Evolutionary conservation across 2,888 invertebrate genomes (phyloP).

Genomic region (Philereme vetulata): DNA sequence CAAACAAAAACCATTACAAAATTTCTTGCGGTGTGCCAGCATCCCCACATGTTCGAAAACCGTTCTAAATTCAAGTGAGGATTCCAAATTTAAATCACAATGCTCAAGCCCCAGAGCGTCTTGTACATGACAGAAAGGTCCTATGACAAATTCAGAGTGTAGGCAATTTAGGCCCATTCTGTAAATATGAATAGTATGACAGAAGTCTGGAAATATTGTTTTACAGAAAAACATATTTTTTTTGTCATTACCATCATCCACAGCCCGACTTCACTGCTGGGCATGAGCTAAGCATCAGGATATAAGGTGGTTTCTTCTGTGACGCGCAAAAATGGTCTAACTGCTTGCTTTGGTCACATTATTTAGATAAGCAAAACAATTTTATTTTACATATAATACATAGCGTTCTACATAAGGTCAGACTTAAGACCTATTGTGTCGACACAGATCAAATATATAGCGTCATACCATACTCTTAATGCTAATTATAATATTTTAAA

Average conservation of each 20-base stretch:
- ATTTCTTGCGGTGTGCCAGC: conserved; percentile 15
- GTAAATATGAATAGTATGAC: too few relatives aligned
- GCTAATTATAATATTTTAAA: conserved; percentile 31
- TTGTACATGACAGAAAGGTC: conserved; percentile 39
- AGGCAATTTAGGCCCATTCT: conserved; percentile 20
- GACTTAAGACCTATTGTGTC: conserved; percentile 13
- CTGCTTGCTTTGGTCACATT: too few relatives aligned
- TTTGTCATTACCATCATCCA: too few relatives aligned
- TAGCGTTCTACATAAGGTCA: background rate
- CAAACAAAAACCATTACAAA: conserved; percentile 7
- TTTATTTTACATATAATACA: too few relatives aligned
- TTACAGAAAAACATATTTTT: background rate
- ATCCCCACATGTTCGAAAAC: conserved; percentile 43
- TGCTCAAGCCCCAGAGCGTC: conserved; percentile 43
- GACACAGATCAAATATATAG: conserved; percentile 27
- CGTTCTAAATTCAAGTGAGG: conserved; percentile 59
- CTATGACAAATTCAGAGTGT: conserved; percentile 34
- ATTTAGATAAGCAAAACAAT: too few relatives aligned
- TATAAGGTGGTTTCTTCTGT: too few relatives aligned
- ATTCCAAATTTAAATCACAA: conserved; percentile 64
- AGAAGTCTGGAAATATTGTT: too few relatives aligned
- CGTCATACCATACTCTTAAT: conserved; percentile 29
- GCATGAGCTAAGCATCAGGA: too few relatives aligned
- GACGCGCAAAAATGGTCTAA: too few relatives aligned
- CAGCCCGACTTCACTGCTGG: too few relatives aligned